Conservation (phyloP, 2,888 invertebrate genomes). For the Polydrusus cervinus region DNA sequence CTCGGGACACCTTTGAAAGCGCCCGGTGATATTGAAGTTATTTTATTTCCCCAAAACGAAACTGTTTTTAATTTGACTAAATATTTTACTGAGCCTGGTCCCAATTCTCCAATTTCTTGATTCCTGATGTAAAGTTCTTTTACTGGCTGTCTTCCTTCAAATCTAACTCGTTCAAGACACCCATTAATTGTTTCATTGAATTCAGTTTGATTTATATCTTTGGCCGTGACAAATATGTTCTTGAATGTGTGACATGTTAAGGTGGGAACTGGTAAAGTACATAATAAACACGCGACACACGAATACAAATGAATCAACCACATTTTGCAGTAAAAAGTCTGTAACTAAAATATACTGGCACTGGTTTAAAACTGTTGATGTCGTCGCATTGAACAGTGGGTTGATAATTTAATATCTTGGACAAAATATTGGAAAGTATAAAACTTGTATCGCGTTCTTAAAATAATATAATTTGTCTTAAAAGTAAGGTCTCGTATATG, state of each 20-base stretch:
- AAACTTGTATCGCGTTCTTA: too few species aligned
- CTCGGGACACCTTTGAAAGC: slow-evolving; percentile 50
- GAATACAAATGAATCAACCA: background rate
- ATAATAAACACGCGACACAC: background rate
- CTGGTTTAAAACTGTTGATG: background rate
- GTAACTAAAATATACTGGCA: background rate
- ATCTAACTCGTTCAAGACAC: slow-evolving; percentile 25
- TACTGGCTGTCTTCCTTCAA: slow-evolving; percentile 9
- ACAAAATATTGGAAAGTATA: too few species aligned
- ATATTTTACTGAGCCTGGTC: slow-evolving; percentile 42
- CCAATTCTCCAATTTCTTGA: slow-evolving; percentile 32
- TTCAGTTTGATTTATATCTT: background rate
- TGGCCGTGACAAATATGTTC: slow-evolving; percentile 13
- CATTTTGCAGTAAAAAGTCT: background rate
- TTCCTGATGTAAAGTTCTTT: slow-evolving; percentile 22
- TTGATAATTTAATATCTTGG: too few species aligned
- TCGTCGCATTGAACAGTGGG: background rate
- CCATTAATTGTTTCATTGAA: slow-evolving; percentile 34
- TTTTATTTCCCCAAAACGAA: slow-evolving; percentile 38
- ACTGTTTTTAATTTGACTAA: slow-evolving; percentile 30
- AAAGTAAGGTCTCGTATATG: too few species aligned
- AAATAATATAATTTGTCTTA: too few species aligned
- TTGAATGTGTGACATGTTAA: slow-evolving; percentile 13
- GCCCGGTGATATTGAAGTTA: slow-evolving; percentile 20
- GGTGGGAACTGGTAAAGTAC: background rate